Evolutionary conservation across 2,888 invertebrate genomes (phyloP), one percentile per base, ranked within the genome.

Genomic region (Drosophila flavopinicola): DNA sequence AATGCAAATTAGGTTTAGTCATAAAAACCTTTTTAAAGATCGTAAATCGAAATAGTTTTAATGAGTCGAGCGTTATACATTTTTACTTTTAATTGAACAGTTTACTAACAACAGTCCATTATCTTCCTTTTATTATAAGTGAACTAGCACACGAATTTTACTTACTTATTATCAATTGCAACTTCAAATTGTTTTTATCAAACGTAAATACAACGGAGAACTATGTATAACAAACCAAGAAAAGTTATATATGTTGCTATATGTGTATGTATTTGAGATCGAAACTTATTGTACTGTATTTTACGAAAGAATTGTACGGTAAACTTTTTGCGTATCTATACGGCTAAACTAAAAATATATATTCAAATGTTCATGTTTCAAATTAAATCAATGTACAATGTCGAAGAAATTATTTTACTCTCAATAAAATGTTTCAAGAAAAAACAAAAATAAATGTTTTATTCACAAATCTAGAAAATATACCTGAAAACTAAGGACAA

Each of bases 371-470:
- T 85, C 58, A 78, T 59, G 68, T 72, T 78, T 73, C 60, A 53
- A 67, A 64, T 60, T 75, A 20, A 20, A 72, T 72, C 61, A 64
- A 66, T 69, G 67, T 78, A 66, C 59, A 74, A 71, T 79, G 61
- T 73, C 61, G 42, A 58, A 45, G 44, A 64, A 69, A 65, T 45
- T 54, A 66, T 58, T 68, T 75, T 68, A 79, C 54, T 68, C 80
- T 85, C 68, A 85, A 78, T 85, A 68, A 75, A 83, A 72, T 75
- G 75, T 78, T 75, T 35, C 54, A 63, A 64, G 29, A 44, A 44
- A 56, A 63, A 15, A 7, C 1, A 0, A 6, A 2, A 3, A 0
- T 0, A n/a, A 13, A 13, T 35, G 5, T 37, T 24, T 35, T 27
- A 27, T 11, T 24, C 25, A 11, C 6, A 7, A 38, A 10, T 41